Evolutionary conservation across 2,888 invertebrate species (phyloP).

Genomic region (Belgica antarctica): DNA sequence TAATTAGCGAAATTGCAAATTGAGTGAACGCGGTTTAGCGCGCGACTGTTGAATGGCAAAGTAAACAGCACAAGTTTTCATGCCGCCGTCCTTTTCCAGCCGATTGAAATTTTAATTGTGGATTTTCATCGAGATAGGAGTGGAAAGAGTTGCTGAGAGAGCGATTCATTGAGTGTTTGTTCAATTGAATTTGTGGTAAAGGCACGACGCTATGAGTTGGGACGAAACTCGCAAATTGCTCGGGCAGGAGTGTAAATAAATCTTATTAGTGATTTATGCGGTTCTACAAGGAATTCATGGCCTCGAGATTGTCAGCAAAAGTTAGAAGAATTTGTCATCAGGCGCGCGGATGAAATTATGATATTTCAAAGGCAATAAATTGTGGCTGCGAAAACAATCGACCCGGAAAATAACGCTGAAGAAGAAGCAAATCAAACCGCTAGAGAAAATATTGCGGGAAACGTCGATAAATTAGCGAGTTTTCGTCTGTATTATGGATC

Average conservation of each 20-base stretch:
- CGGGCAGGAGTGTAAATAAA: slow-evolving; percentile 27
- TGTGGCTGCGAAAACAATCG: background rate
- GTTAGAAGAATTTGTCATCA: slow-evolving; percentile 11
- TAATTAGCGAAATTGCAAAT: slow-evolving; percentile 15
- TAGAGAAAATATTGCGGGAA: no score
- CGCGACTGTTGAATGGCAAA: slow-evolving; percentile 16
- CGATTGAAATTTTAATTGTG: slow-evolving; percentile 4
- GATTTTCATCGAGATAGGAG: background rate
- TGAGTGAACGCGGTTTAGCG: background rate
- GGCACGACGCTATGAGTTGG: no score
- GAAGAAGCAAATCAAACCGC: slow-evolving; percentile 2
- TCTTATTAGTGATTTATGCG: slow-evolving; percentile 40
- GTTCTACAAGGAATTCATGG: background rate
- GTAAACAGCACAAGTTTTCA: background rate
- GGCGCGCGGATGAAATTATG: background rate
- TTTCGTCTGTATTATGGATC: background rate
- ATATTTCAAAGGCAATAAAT: slow-evolving; percentile 16
- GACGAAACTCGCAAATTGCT: background rate
- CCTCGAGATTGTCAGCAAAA: background rate
- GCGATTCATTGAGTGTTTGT: slow-evolving; percentile 10
- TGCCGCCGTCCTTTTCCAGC: background rate
- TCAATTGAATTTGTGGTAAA: slow-evolving; percentile 27
- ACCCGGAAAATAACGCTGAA: background rate
- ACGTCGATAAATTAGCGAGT: no score
- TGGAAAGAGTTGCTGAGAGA: slow-evolving; percentile 7